phyloP scores from a whole-genome alignment of 37 sponge, comb jelly and placozoan species.

The Petrosia ficiformis region DNA sequence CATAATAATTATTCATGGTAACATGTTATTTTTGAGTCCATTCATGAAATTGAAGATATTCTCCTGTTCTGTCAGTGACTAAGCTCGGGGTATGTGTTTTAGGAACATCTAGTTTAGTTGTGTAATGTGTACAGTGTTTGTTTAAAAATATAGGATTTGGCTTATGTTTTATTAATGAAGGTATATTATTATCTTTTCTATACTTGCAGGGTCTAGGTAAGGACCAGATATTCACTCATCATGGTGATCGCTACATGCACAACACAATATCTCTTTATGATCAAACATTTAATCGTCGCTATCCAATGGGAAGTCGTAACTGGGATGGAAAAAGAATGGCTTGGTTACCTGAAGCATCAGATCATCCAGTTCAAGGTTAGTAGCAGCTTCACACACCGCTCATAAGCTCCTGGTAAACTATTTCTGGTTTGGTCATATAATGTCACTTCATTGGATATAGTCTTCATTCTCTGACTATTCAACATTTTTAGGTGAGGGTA shows the following conservation, averaged over 20 bases:
- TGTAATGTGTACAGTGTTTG: too few relatives aligned
- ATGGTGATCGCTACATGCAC: constrained; percentile 72
- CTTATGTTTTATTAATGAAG: background rate
- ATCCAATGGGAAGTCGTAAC: constrained; percentile 23
- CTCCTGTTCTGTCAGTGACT: too few relatives aligned
- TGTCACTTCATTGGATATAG: too few relatives aligned
- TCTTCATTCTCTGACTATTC: too few relatives aligned
- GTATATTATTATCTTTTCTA: background rate
- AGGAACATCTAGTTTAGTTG: too few relatives aligned
- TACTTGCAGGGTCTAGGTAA: constrained; percentile 65
- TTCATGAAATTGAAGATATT: too few relatives aligned
- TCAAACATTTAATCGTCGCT: constrained; percentile 61
- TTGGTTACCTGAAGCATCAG: constrained; percentile 85
- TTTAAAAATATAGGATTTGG: too few relatives aligned
- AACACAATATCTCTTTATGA: constrained; percentile 80
- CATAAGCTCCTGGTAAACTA: too few relatives aligned
- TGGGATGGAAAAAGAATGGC: constrained; percentile 84
- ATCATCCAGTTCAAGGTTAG: constrained; percentile 69
- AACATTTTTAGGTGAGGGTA: constrained; percentile 30
- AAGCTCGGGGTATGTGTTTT: too few relatives aligned
- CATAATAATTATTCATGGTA: too few relatives aligned
- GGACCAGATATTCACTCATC: constrained; percentile 77
- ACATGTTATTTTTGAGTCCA: too few relatives aligned
- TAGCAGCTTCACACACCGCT: background rate
- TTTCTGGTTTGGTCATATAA: too few relatives aligned